Evolutionary conservation across 2,113 vertebrate species (phyloP).

Genomic region (Gambusia holbrooki): DNA sequence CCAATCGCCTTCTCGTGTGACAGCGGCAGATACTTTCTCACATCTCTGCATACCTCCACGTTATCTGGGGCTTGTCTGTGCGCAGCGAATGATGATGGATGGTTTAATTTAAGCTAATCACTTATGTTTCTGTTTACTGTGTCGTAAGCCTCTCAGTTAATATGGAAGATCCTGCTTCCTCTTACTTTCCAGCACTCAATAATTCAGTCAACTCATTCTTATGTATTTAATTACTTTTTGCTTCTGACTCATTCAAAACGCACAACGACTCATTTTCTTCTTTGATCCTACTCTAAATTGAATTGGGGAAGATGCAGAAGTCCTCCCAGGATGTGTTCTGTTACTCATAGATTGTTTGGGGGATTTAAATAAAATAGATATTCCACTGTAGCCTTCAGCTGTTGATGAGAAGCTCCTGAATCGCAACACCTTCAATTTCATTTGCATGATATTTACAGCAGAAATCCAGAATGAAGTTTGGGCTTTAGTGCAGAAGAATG

Average conservation of each 20-base stretch:
- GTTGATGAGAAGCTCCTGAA: conserved; percentile 27
- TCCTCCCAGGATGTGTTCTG: background rate
- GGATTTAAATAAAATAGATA: background rate
- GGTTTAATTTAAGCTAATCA: conserved; percentile 59
- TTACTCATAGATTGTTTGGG: background rate
- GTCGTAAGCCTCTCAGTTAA: conserved; percentile 39
- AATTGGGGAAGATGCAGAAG: background rate
- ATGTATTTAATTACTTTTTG: conserved; percentile 9
- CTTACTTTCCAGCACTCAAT: conserved; percentile 30
- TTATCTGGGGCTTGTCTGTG: conserved; percentile 44
- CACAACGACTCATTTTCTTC: background rate
- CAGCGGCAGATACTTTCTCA: conserved; percentile 79
- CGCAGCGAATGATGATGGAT: conserved; percentile 59
- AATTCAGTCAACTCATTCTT: conserved; percentile 22
- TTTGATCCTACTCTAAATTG: too few species aligned
- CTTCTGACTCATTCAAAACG: conserved; percentile 17
- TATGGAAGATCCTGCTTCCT: conserved; percentile 49
- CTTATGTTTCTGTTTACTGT: conserved; percentile 54
- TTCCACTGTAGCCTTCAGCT: conserved; percentile 26
- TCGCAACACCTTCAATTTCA: conserved; percentile 28
- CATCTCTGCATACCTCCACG: conserved; percentile 76
- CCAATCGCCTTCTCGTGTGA: conserved; percentile 87
- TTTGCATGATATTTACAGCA: conserved; percentile 7
- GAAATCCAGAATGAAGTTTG: conserved; percentile 36
- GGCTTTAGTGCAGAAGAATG: background rate